Conservation (phyloP, 2,113 vertebrate species). For the Gymnorhina tibicen region DNA sequence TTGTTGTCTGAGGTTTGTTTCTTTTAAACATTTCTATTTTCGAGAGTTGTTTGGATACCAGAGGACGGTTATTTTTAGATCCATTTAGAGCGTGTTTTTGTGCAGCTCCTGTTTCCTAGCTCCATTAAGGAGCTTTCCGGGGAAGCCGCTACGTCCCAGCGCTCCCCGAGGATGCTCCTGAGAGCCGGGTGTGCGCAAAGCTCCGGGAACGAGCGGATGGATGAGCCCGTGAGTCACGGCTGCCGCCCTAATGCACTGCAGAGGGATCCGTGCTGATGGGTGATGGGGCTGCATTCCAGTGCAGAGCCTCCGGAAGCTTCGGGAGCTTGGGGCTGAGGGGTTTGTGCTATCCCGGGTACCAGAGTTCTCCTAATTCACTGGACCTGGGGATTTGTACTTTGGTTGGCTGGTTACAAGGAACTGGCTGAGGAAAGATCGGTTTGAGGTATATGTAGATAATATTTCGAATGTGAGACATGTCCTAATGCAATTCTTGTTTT, state of each 20-base stretch:
- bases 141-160: background rate
- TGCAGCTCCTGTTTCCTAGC: background rate
- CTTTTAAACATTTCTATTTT: background rate
- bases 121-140: constrained; percentile 8
- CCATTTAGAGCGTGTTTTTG: background rate
- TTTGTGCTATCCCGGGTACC: background rate
- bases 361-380: rapidly evolving
- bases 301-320: background rate
- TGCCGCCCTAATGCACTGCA: background rate
- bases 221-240: background rate
- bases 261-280: background rate
- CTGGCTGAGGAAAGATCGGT: background rate
- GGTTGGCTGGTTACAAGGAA: background rate
- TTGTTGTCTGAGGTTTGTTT: background rate
- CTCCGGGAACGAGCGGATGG: background rate
- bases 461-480: background rate
- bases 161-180: background rate
- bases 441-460: rapidly evolving
- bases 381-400: rapidly evolving
- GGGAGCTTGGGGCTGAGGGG: background rate
- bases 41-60: background rate
- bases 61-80: background rate
- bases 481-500: background rate
- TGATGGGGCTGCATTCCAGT: background rate
- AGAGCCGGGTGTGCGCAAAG: background rate